Base-by-base conservation (phyloP, 92 coral and sea anemone genomes). In the Chrysogorgia sp. region DNA sequence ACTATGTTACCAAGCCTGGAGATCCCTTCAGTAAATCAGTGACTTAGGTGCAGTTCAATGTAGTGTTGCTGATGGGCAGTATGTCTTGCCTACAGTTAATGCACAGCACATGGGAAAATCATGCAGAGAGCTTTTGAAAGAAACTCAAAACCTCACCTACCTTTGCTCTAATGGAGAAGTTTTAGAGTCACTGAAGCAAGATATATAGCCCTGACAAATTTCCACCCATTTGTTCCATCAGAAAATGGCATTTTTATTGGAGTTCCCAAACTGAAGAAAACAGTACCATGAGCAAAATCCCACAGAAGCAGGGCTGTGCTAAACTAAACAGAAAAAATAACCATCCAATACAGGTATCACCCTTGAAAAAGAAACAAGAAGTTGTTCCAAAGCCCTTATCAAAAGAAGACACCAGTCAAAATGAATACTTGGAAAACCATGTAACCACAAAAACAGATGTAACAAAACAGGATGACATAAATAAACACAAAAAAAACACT, bases 371-470 rank as follows among this genome's bases (percentile, higher is more conserved):
- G 33, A 35, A 61, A 61, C 29, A 26, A 61, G 33, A 61, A 61
- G 34, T 61, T 12, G 33, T 24, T 29, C 37, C n/a, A n/a, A n/a
- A n/a, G n/a, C n/a, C 40, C 33, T 61, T 61, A 19, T 9, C 21
- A 29, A 41, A 61, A 29, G 40, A 61, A 23, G 68, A 61, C 40
- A 61, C 33, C 68, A 61, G 68, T 61, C 10, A 48, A 48, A 48
- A 48, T 14, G 21, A 22, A 48, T 6, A 48, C 21, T 22, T 14
- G 20, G 1, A 14, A 14, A 48, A 17, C 15, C 56, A 48, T 48
- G 56, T 17, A 48, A 0, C n/a, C n/a, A 48, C 19, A 48, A 48
- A 48, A 14, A 6, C 56, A 48, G 15, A 17, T 48, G 21, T 14
- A 17, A 48, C 56, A 17, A 48, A 14, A 48, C 6, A n/a, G n/a